Evolutionary conservation across 2,888 invertebrate species (phyloP), one percentile per base, ranked within the genome.

Genomic region (Melanophora roralis): DNA sequence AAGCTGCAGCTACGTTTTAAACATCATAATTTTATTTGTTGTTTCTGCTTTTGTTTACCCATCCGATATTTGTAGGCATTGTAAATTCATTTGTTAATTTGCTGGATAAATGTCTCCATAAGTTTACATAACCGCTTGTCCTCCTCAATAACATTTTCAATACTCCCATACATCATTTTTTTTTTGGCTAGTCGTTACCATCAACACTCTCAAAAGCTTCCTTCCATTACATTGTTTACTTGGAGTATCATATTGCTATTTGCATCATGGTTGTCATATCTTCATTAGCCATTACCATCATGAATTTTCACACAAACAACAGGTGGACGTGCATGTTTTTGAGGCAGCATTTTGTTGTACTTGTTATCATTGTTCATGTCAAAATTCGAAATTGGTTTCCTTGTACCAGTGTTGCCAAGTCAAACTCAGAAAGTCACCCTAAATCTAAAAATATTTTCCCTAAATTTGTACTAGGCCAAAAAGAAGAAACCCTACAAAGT

Each of bases 11-110:
- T 43, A 23, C 14, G 19, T 5, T 57, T 9, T 9, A 16, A 21
- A 7, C 36, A 38, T 2, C 21, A 59, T 11, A 34, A 16, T 23
- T 9, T 4, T 16, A 23, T 34, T 23, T 57, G 43, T 62, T 23
- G 43, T 11, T 21, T 19, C 1, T 62, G 16, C 49, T 67, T 68
- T 51, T 69, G 40, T 67, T 67, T 59, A 34, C 27, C 34, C 32
- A 57, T 6, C 16, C 32, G 47, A 72, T 55, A 67, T 64, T 67
- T 65, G 64, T 73, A 59, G 72, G 76, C 68, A 78, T 67, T 65
- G 79, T 77, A 72, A 79, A 82, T 81, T 77, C 80, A 82, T 82
- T 83, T 82, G 80, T 84, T 83, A 84, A 84, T 86, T 85, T 85
- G 83, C 84, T 85, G 82, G 83, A 83, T 85, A 85, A 85, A 86